phyloP scores from a whole-genome alignment of 2,113 vertebrate species.

The Coregonus clupeaformis region DNA sequence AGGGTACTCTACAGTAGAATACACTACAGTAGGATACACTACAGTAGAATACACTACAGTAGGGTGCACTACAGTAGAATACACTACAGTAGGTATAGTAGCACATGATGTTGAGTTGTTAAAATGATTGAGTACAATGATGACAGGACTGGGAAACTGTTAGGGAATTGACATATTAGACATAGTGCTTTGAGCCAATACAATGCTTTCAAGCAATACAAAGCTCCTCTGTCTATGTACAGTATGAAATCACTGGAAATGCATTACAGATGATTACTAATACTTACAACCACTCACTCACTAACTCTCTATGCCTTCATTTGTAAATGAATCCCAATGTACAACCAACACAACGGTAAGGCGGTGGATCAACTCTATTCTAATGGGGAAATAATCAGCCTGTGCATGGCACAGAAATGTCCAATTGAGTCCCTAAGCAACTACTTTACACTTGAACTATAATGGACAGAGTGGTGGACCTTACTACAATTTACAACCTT shows the following conservation, averaged over 20 bases:
- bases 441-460: neutral
- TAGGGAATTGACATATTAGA: conserved; percentile 22
- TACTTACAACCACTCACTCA: neutral
- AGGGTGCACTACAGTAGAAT: too few relatives aligned
- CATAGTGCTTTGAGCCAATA: conserved; percentile 17
- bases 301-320: neutral
- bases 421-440: conserved; percentile 2
- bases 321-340: neutral
- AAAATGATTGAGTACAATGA: conserved; percentile 18
- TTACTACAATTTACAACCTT: neutral
- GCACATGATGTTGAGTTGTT: neutral
- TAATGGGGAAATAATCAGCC: neutral
- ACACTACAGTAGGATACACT: too few relatives aligned
- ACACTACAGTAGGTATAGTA: too few relatives aligned
- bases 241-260: neutral
- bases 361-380: too few relatives aligned
- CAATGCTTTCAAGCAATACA: conserved; percentile 1
- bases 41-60: too few relatives aligned
- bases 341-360: neutral
- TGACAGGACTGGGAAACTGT: conserved; percentile 14
- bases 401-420: neutral
- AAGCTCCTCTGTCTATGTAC: conserved; percentile 7
- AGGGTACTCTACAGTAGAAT: too few relatives aligned
- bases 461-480: too few relatives aligned
- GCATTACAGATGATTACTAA: neutral